Evolutionary conservation across 2,888 invertebrate genomes (phyloP).

Genomic region (Heterodera filipjevi): DNA sequence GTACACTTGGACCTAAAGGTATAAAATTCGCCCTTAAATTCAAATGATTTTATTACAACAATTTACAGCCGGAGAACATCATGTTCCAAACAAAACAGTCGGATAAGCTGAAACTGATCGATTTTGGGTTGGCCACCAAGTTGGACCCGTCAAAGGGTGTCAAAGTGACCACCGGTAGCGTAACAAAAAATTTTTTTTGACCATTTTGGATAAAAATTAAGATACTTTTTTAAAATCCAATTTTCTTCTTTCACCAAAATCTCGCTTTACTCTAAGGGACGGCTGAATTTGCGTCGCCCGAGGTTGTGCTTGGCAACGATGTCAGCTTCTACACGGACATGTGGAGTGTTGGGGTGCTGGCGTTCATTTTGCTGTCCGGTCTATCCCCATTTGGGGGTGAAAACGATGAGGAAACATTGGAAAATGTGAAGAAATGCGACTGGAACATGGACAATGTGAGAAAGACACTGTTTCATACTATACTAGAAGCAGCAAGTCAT

Average conservation of each 20-base stretch:
- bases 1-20: conserved; percentile 82
- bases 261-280: conserved; percentile 75
- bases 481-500: too few relatives aligned
- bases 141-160: conserved; percentile 97
- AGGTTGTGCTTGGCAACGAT: conserved; percentile 96
- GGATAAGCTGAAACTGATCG: conserved; percentile 95
- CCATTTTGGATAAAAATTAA: not conserved
- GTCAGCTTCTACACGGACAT: conserved; percentile 99
- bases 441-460: conserved; percentile 89
- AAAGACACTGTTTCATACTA: too few relatives aligned
- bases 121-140: conserved; percentile 97
- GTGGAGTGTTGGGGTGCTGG: conserved; percentile 99
- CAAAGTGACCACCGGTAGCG: conserved; percentile 75
- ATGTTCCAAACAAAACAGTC: conserved; percentile 96
- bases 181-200: too few relatives aligned
- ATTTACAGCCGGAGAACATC: conserved; percentile 81
- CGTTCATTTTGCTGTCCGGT: conserved; percentile 93
- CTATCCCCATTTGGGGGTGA: conserved; percentile 98
- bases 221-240: too few relatives aligned
- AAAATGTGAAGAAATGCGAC: conserved; percentile 96
- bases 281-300: conserved; percentile 98
- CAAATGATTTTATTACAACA: not conserved
- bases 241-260: not conserved
- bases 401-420: conserved; percentile 94
- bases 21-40: not conserved